Evolutionary conservation across 2,797 vertebrate genomes (phyloP), one percentile per base, ranked within the genome.

Genomic region (Kryptolebias ocellatus): DNA sequence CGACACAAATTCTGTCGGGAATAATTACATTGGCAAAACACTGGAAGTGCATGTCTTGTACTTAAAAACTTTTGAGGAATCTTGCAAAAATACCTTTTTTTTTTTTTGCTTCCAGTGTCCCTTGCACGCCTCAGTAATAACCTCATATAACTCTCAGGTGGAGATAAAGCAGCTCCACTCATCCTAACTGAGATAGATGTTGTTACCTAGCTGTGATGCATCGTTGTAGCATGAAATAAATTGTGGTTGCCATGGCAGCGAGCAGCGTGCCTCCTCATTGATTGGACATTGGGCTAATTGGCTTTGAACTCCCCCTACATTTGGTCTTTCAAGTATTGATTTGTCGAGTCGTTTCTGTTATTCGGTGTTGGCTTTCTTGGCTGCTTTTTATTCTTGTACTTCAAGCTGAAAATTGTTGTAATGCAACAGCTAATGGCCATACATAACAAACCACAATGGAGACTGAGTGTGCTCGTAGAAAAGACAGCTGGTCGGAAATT

Each of bases 241-340:
- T 82, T 60, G 76, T 5, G 49, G 54, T 61, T 67, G 24, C 16
- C 61, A 59, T 52, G 53, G 70, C 70, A 24, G 60, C 0, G 18
- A 58, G 29, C 74, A 71, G 47, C 16, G 8, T 24, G 73, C 14
- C 39, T 42, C 11, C 60, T 65, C 71, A 82, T 84, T 70, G 79
- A 86, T 79, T 59, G 68, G 64, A 67, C 76, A 78, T 83, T 47
- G 70, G 59, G 46, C 29, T 78, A 83, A 87, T 89, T 77, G 16
- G 59, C 67, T 83, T 73, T 65, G 46, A 63, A 67, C 24, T 45
- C 34, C 16, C 47, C 39, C 20, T 70, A 29, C 72, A 72, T 67
- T 77, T 24, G 42, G 42, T 56, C 63, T 81, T 78, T 81, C 51
- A 53, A 7, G 45, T 57, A 81, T 81, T 52, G 77, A 85, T 78